Percentiles rank a stretch among this genome's conserved stretches.
phyloP scores from a whole-genome alignment of 1,140 invertebrate genomes.

The Centruroides vittatus region DNA sequence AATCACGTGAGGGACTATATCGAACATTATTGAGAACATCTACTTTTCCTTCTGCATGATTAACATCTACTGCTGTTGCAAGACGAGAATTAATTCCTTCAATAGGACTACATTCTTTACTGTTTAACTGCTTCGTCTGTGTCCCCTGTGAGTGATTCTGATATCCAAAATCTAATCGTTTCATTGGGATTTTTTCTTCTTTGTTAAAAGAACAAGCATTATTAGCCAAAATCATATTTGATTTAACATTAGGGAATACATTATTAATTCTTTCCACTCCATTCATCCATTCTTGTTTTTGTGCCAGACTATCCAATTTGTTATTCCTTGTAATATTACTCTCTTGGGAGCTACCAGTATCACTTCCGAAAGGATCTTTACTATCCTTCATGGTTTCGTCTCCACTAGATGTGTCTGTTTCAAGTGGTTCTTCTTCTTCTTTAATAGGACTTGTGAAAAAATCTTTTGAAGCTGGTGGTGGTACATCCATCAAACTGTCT shows the following conservation, averaged over 20 bases:
- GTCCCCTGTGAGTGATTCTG: conserved; percentile 15
- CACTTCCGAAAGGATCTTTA: conserved; percentile 16
- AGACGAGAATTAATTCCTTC: conserved; percentile 6
- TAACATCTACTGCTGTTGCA: conserved; percentile 4
- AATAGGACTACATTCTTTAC: conserved; percentile 5
- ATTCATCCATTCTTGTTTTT: not conserved
- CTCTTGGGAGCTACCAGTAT: conserved; percentile 16
- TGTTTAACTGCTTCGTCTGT: conserved; percentile 15
- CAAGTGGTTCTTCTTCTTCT: conserved; percentile 18
- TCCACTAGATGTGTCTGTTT: conserved; percentile 14
- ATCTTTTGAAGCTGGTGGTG: conserved; percentile 5
- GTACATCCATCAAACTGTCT: conserved; percentile 19
- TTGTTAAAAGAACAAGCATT: not conserved
- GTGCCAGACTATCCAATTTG: not conserved
- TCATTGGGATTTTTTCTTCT: not conserved
- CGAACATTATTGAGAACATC: conserved; percentile 8
- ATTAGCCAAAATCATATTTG: not conserved
- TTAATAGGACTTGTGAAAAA: conserved; percentile 19
- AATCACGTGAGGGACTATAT: conserved; percentile 8
- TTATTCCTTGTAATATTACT: conserved; percentile 11
- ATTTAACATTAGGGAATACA: conserved; percentile 12
- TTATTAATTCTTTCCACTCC: conserved; percentile 13
- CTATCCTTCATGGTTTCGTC: conserved; percentile 19
- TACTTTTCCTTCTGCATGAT: conserved; percentile 5
- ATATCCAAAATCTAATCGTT: not conserved